Percentiles rank a stretch among this genome's conserved stretches.
phyloP scores from a whole-genome alignment of 2,113 vertebrate species.

The Strix uralensis region DNA sequence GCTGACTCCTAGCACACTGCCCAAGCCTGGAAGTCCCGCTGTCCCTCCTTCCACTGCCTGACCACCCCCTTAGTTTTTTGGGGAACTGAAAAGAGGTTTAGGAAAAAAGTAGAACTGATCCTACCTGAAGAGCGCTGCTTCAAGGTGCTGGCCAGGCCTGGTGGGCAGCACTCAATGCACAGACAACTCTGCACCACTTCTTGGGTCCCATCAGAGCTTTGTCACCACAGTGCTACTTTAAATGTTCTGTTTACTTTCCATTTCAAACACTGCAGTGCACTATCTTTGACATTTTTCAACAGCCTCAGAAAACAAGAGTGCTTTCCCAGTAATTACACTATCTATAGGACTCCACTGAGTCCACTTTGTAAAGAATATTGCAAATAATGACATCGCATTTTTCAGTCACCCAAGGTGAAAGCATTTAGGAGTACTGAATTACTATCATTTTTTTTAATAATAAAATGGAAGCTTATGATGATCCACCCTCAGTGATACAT shows the following conservation, averaged over 20 bases:
- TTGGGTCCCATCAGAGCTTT: background rate
- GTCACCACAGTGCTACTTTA: background rate
- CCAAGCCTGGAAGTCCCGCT: background rate
- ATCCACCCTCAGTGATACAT: background rate
- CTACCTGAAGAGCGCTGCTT: background rate
- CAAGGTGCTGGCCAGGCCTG: background rate
- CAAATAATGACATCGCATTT: background rate
- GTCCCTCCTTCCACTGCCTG: background rate
- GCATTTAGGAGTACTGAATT: background rate
- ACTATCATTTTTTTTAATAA: background rate
- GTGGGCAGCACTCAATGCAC: background rate
- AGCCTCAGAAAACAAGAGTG: background rate
- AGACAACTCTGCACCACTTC: background rate
- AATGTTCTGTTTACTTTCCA: background rate
- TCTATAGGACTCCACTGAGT: background rate
- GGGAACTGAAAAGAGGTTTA: background rate
- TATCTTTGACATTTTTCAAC: background rate
- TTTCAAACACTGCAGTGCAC: background rate
- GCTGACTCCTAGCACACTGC: rapidly evolving
- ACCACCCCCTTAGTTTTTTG: rapidly evolving
- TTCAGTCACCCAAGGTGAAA: background rate
- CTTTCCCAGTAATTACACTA: background rate
- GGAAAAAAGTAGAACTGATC: background rate
- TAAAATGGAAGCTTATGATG: background rate
- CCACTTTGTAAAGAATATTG: background rate